Percentiles rank a stretch among this genome's conserved stretches.
Evolutionary conservation across 2,888 invertebrate genomes (phyloP).

Genomic region (Standfussiana lucernea): DNA sequence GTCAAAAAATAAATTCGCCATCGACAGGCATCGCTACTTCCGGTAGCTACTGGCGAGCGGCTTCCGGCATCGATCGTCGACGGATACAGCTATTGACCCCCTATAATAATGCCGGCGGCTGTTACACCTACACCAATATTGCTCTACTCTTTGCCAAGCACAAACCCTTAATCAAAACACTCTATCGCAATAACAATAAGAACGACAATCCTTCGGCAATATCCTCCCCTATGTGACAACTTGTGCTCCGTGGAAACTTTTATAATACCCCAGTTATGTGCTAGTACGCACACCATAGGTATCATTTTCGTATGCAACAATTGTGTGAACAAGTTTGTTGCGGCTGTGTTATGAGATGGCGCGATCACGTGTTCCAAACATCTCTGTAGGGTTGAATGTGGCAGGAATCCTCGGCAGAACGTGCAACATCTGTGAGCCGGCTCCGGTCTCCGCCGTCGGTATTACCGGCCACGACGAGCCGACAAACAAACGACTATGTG

Average conservation of each 20-base stretch:
- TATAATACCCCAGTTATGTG: constrained; percentile 66
- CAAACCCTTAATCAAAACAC: constrained; percentile 61
- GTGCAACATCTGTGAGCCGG: constrained; percentile 66
- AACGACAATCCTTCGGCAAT: constrained; percentile 60
- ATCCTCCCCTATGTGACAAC: constrained; percentile 52
- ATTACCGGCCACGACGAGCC: constrained; percentile 49
- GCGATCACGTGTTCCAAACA: constrained; percentile 58
- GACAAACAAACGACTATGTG: constrained; percentile 65
- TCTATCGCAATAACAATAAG: constrained; percentile 62
- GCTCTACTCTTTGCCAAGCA: constrained; percentile 69
- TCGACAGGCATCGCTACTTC: constrained; percentile 75
- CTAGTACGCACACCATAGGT: constrained; percentile 56
- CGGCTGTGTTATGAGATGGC: constrained; percentile 59
- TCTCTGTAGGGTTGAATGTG: constrained; percentile 51
- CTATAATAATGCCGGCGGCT: constrained; percentile 76
- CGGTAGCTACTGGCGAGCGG: constrained; percentile 74
- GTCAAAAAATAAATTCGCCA: constrained; percentile 74
- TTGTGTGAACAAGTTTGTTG: constrained; percentile 61
- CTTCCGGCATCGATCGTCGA: constrained; percentile 83
- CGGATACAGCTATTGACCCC: constrained; percentile 83
- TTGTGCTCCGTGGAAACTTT: constrained; percentile 66
- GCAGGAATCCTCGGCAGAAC: constrained; percentile 48
- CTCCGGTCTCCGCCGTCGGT: constrained; percentile 54
- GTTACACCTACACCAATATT: constrained; percentile 73
- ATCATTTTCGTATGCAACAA: constrained; percentile 63